Evolutionary conservation across 2,888 invertebrate species (phyloP).

Genomic region (Steromphala cineraria): DNA sequence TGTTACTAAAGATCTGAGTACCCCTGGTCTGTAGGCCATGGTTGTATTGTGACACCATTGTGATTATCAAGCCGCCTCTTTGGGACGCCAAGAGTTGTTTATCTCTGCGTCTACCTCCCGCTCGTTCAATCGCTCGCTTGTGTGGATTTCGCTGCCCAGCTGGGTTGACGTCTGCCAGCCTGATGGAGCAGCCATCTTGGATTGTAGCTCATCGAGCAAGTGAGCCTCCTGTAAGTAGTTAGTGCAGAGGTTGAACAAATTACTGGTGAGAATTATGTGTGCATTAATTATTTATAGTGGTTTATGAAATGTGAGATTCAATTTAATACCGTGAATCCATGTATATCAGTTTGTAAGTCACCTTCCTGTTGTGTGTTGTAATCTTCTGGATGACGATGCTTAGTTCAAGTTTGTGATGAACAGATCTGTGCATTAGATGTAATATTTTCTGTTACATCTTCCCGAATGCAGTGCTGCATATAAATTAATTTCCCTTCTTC

Average conservation of each 20-base stretch:
- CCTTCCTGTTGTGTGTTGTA: neutral
- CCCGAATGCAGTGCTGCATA: slow-evolving; percentile 6
- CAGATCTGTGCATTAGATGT: neutral
- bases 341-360: slow-evolving; percentile 11
- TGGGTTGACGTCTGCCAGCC: too few species aligned
- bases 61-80: too few species aligned
- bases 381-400: neutral
- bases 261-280: slow-evolving; percentile 6
- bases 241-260: slow-evolving; percentile 8
- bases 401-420: neutral
- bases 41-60: too few species aligned
- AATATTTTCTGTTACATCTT: neutral
- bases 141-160: too few species aligned
- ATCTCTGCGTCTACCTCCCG: too few species aligned
- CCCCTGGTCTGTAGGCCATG: too few species aligned
- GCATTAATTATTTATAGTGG: slow-evolving; percentile 9
- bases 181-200: neutral
- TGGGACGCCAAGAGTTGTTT: too few species aligned
- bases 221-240: neutral
- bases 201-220: neutral
- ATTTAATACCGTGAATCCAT: neutral
- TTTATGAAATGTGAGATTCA: slow-evolving; percentile 5
- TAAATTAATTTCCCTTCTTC: neutral
- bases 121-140: too few species aligned
- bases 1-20: too few species aligned